These are phyloP conservation scores for Corvus cornix DNA, from an alignment of 2,113 vertebrate species.

Conservation along the genomic window DNA sequence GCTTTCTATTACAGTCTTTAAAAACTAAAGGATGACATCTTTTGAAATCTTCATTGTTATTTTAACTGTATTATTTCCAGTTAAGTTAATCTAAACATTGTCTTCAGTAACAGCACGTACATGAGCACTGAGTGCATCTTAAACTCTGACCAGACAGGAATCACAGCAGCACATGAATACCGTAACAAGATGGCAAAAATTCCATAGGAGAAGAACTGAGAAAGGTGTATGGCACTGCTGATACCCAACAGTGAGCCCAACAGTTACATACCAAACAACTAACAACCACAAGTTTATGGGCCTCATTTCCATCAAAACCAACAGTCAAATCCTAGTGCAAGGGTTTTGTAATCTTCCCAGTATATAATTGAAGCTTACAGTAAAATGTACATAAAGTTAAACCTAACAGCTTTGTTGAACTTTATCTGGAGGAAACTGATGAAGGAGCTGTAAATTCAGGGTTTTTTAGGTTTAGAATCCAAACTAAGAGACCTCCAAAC, in stretches of 20 bases:
- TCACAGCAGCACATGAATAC: neutral
- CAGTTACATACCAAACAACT: neutral
- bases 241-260: neutral
- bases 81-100: neutral
- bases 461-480: neutral
- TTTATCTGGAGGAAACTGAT: neutral
- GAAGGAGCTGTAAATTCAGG: neutral
- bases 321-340: neutral
- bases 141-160: neutral
- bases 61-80: neutral
- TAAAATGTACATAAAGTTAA: neutral
- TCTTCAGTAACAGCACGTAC: neutral
- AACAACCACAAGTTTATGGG: neutral
- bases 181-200: neutral
- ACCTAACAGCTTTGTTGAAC: neutral
- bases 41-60: neutral
- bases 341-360: neutral
- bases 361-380: neutral
- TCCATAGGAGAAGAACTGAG: neutral
- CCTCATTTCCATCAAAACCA: neutral
- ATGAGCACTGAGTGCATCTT: neutral
- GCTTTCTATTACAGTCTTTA: neutral
- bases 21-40: neutral
- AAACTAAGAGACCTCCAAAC: neutral
- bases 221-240: neutral